These are phyloP conservation scores for Oryctes rhinoceros DNA, from an alignment of 1,140 invertebrate species.

Conservation along the genomic window DNA sequence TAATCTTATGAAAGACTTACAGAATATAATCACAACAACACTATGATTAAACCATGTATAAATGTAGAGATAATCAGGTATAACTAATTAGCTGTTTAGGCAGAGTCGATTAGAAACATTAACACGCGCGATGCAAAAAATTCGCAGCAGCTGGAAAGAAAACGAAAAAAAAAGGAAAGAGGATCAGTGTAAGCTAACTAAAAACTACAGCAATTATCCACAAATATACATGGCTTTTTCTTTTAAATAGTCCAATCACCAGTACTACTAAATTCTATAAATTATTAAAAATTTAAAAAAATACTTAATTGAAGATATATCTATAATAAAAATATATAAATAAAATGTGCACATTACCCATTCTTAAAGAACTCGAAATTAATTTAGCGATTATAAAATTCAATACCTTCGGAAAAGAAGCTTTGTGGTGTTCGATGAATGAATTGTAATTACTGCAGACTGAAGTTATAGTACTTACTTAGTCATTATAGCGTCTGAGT, in stretches of 20 bases:
- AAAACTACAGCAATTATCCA: conserved; percentile 42
- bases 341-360: conserved; percentile 37
- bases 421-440: conserved; percentile 58
- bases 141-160: conserved; percentile 27
- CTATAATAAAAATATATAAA: conserved; percentile 12
- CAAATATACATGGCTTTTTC: conserved; percentile 58
- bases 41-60: conserved; percentile 59
- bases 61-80: conserved; percentile 48
- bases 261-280: conserved; percentile 45
- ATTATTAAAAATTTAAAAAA: conserved; percentile 1
- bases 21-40: conserved; percentile 62
- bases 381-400: conserved; percentile 28
- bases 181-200: conserved; percentile 18
- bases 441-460: conserved; percentile 48
- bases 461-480: conserved; percentile 59
- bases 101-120: conserved; percentile 24
- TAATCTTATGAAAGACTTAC: conserved; percentile 61
- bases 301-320: background rate
- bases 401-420: conserved; percentile 57
- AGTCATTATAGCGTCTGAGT: conserved; percentile 57
- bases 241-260: conserved; percentile 51
- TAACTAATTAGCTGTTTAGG: conserved; percentile 27
- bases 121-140: conserved; percentile 34
- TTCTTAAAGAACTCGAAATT: conserved; percentile 16
- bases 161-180: conserved; percentile 19